Evolutionary conservation across 2,113 vertebrate species (phyloP), one percentile per base, ranked within the genome.

Genomic region (Podiceps cristatus): DNA sequence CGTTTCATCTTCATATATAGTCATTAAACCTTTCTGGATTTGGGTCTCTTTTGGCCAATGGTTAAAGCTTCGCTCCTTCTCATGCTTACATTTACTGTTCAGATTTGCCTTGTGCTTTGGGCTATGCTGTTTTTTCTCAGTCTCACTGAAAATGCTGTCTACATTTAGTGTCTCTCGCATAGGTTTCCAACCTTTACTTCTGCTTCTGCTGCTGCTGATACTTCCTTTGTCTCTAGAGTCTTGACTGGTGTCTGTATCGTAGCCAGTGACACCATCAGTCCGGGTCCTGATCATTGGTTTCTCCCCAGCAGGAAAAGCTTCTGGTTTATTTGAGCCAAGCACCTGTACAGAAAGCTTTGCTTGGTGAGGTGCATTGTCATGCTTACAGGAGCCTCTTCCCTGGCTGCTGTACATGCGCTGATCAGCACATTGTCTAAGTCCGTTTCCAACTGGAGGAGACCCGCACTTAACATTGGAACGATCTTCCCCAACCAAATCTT

Each of bases 1-100:
- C 50, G 98, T 98, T 96, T 99, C 99, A 27, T 99, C 99, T 97
- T 99, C 99, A 33, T 99, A 99, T 66, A 99, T 99, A 55, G 99
- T 99, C 99, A 99, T 99, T 62, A 99, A 98, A 72, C 98, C 98
- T 96, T 99, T 99, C 29, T 98, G 98, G 94, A 98, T 98, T n/a
- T 97, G 97, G n/a, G 97, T 99, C 64, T 99, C 99, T 63, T 97
- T 98, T 2, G 97, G 91, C 98, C 98, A 98, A 4, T 92, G 93
- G 45, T 67, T 96, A 52, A 98, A 97, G 87, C 86, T 94, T 71
- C 98, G 88, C 59, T 98, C 98, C 47, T 97, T 98, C 63, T 98
- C 98, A 1, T 97, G 91, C 25, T 97, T 98, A 4, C 98, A 93
- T 56, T 98, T 98, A 96, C 94, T 80, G 82, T 55, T 85, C 13